Evolutionary conservation across 2,888 invertebrate species (phyloP).

Genomic region (Mechanitis messenoides): DNA sequence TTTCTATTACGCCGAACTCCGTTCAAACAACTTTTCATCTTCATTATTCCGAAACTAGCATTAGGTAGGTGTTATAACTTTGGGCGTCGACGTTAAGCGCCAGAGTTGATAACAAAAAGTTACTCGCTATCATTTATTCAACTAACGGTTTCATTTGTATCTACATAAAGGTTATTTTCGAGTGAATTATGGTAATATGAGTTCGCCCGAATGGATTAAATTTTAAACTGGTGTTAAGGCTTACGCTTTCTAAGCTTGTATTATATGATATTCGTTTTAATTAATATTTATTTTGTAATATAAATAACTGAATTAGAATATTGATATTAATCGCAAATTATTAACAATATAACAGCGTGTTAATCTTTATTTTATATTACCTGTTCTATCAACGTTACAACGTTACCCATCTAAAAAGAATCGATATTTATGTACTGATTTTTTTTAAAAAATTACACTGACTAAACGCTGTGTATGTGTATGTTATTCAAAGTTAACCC

Average conservation of each 20-base stretch:
- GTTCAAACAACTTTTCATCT: not conserved
- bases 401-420: no score
- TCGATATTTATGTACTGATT: no score
- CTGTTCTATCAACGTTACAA: no score
- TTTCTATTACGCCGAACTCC: not conserved
- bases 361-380: no score
- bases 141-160: not conserved
- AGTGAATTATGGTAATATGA: not conserved
- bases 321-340: no score
- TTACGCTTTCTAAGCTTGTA: not conserved
- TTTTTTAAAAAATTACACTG: no score
- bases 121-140: constrained; percentile 1
- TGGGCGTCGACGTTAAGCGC: not conserved
- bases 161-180: not conserved
- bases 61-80: constrained; percentile 4
- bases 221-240: not conserved
- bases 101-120: constrained; percentile 6
- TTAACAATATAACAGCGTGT: no score
- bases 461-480: no score
- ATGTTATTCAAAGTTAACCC: no score
- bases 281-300: no score
- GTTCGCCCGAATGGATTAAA: not conserved
- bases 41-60: constrained; percentile 1
- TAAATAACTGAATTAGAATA: no score
- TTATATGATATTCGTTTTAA: no score